These are phyloP conservation scores for Arion vulgaris DNA, from an alignment of 1,140 invertebrate species.

Conservation along the genomic window DNA sequence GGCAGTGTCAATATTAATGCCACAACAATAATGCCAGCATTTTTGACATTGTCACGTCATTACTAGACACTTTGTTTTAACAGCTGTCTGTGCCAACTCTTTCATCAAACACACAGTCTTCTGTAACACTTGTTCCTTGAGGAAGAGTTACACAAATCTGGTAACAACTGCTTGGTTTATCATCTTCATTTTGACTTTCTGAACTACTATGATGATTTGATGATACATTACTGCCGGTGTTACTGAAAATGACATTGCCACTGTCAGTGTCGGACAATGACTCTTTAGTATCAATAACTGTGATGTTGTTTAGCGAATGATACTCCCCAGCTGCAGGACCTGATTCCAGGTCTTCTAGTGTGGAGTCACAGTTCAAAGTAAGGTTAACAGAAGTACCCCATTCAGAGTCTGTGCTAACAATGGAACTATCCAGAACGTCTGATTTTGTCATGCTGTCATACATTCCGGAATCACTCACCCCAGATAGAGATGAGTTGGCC, in stretches of 20 bases:
- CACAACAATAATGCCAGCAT: neutral
- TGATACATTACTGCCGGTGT: neutral
- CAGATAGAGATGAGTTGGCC: slow-evolving; percentile 27
- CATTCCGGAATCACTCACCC: slow-evolving; percentile 34
- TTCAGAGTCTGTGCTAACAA: slow-evolving; percentile 33
- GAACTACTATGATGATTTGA: neutral
- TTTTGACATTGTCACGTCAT: neutral
- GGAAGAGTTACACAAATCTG: neutral
- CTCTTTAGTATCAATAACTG: neutral
- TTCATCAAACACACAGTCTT: neutral
- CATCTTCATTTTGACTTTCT: neutral
- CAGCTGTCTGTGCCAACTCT: neutral
- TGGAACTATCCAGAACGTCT: slow-evolving; percentile 29
- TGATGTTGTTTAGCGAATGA: neutral
- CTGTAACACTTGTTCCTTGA: neutral
- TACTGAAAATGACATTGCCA: neutral
- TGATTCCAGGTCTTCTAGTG: slow-evolving; percentile 1
- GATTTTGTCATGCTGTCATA: slow-evolving; percentile 34
- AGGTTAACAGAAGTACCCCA: slow-evolving; percentile 31
- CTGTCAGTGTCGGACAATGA: neutral
- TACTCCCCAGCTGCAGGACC: neutral
- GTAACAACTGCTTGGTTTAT: neutral
- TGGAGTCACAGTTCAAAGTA: neutral
- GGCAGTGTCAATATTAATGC: neutral
- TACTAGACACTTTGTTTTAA: neutral